phyloP scores from a whole-genome alignment of 2,888 invertebrate species.

The Erpobdella octoculata region DNA sequence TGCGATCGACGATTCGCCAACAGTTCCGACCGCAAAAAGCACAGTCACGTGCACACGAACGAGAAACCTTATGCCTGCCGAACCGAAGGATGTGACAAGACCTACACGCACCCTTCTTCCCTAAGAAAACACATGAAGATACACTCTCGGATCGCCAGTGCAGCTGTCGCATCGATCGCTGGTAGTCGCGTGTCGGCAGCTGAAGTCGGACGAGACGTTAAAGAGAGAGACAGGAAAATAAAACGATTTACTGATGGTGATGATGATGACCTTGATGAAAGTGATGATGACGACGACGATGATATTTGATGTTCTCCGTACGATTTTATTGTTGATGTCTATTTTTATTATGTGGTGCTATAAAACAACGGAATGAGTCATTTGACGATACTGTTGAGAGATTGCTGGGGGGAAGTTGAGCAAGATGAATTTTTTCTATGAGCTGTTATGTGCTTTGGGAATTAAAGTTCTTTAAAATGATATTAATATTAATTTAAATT shows the following conservation, averaged over 20 bases:
- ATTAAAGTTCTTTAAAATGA: too few species aligned
- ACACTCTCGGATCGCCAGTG: slow-evolving; percentile 38
- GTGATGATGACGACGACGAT: slow-evolving; percentile 9
- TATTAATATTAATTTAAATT: too few species aligned
- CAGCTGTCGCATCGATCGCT: neutral
- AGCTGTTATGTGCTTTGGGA: too few species aligned
- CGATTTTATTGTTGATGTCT: too few species aligned
- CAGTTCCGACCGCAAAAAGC: slow-evolving; percentile 96
- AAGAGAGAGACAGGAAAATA: neutral
- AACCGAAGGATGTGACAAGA: slow-evolving; percentile 92
- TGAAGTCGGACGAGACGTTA: slow-evolving; percentile 38
- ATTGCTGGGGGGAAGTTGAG: too few species aligned
- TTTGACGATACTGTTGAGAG: too few species aligned
- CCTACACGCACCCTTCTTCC: slow-evolving; percentile 95
- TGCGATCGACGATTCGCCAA: slow-evolving; percentile 97
- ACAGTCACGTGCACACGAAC: slow-evolving; percentile 96
- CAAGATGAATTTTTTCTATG: too few species aligned
- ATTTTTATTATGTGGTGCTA: too few species aligned
- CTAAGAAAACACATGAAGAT: slow-evolving; percentile 85
- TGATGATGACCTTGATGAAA: slow-evolving; percentile 38
- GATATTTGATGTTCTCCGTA: slow-evolving; percentile 11
- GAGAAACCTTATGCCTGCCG: slow-evolving; percentile 98
- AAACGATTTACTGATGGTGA: slow-evolving; percentile 37
- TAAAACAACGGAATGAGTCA: too few species aligned
- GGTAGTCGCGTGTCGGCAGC: slow-evolving; percentile 30